phyloP scores from a whole-genome alignment of 2,797 vertebrate species.

The Aeoliscus strigatus region DNA sequence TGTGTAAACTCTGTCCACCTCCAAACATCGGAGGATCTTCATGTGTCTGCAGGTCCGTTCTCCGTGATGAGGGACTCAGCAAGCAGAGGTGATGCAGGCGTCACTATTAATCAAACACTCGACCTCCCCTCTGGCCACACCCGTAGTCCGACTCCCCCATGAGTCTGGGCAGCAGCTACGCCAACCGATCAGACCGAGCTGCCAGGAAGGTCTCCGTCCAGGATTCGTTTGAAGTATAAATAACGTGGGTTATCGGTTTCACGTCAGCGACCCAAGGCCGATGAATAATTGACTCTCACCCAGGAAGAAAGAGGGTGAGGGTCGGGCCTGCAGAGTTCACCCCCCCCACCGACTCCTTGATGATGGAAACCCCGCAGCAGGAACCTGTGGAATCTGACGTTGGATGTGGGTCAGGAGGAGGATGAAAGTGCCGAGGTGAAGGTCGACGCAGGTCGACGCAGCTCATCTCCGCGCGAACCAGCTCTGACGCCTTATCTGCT shows the following conservation, averaged over 20 bases:
- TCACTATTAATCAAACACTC: conserved; percentile 1
- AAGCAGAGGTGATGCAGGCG: no score
- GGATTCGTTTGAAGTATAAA: conserved; percentile 75
- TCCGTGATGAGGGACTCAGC: no score
- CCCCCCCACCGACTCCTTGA: conserved; percentile 8
- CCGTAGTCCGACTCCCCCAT: conserved; percentile 1
- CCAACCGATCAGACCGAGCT: conserved; percentile 41
- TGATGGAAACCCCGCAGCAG: conserved; percentile 26
- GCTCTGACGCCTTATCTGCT: not conserved
- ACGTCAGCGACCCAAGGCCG: conserved; percentile 64
- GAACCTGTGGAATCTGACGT: conserved; percentile 38
- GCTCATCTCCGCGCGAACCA: conserved; percentile 19
- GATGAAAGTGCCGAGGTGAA: conserved; percentile 36
- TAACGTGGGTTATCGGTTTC: conserved; percentile 76
- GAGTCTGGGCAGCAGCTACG: conserved; percentile 33
- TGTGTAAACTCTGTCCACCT: no score
- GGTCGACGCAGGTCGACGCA: conserved; percentile 27
- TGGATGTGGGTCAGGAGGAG: conserved; percentile 34
- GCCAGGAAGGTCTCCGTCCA: conserved; percentile 60
- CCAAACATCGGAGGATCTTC: no score
- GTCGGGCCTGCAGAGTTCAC: conserved; percentile 7
- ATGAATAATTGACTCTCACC: conserved; percentile 70
- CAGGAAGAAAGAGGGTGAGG: conserved; percentile 32
- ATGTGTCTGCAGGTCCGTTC: no score
- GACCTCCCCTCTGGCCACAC: not conserved